Base-by-base conservation (phyloP, 2,113 vertebrate genomes). In the Acrocephalus kingi region DNA sequence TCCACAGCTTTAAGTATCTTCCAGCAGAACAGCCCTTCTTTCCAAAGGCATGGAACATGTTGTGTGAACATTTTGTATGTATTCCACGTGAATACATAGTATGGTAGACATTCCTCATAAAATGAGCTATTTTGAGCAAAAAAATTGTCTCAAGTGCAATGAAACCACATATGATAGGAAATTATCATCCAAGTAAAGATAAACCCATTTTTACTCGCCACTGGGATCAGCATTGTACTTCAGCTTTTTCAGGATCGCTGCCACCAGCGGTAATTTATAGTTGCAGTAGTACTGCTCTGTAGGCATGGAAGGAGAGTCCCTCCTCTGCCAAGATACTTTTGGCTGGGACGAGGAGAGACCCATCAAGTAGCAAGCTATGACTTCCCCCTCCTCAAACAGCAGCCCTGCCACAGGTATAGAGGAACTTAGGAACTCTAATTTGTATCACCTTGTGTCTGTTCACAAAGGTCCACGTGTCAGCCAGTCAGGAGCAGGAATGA, bases 231-330 rank as follows among this genome's bases (percentile, higher is more conserved):
- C 30, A 9, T 46, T 30, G 6, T 39, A 39, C 62, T 85, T 79
- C 71, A 75, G 5, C 22, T 81, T 31, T 59, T 92, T 78, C 35
- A 48, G 30, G 63, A 63, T 89, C 19, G 7, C 7, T 87, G 46
- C 43, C 1, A 2, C 55, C 45, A 51, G 33, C 0, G 0, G 37
- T 52, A 52, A 39, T 69, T 52, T 61, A 8, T 27, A 45, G 18
- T 18, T 68, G 37, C 33, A 15, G 7, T 15, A 45, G 3, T 17
- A 3, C 46, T 64, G 9, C 35, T 41, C 24, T 55, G 9, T 39
- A 11, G 55, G 30, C 28, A 7, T 33, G 10, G 33, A 62, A 48
- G 25, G 7, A 48, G 31, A 64, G 23, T 33, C 6, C 66, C 22
- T 76, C 23, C 37, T 82, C 31, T 91, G 63, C 62, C 74, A 63